phyloP scores from a whole-genome alignment of 2,888 invertebrate genomes.

The Petrophora chlorosata region DNA sequence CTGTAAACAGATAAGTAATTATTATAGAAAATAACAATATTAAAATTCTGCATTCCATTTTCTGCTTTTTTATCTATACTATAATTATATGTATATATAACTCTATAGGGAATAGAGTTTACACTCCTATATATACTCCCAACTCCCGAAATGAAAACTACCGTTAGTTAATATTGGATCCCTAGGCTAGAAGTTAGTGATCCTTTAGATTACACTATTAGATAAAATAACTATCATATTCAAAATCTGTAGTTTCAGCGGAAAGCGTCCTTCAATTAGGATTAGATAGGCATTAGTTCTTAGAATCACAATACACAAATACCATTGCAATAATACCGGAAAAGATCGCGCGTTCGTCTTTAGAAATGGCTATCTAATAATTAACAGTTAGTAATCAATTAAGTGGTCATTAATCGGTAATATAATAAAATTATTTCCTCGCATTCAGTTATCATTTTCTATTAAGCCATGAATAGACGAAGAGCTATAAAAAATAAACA shows the following conservation, averaged over 20 bases:
- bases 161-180: too few relatives aligned
- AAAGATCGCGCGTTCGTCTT: background rate
- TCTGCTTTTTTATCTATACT: too few relatives aligned
- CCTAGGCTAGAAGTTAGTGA: too few relatives aligned
- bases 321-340: too few relatives aligned
- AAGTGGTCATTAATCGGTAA: conserved; percentile 13
- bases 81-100: too few relatives aligned
- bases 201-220: too few relatives aligned
- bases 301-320: background rate
- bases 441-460: conserved; percentile 25
- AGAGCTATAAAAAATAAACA: conserved; percentile 24
- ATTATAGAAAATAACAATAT: too few relatives aligned
- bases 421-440: conserved; percentile 11
- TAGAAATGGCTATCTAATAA: background rate
- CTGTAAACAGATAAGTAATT: background rate
- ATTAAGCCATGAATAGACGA: conserved; percentile 38
- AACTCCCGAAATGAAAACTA: too few relatives aligned
- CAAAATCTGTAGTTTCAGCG: background rate
- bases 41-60: too few relatives aligned
- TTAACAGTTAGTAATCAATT: background rate
- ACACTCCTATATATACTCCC: too few relatives aligned
- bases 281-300: background rate
- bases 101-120: too few relatives aligned
- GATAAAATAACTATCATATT: too few relatives aligned
- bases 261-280: background rate